Evolutionary conservation across 1,140 invertebrate genomes (phyloP).

Genomic region (Zaprionus capensis): DNA sequence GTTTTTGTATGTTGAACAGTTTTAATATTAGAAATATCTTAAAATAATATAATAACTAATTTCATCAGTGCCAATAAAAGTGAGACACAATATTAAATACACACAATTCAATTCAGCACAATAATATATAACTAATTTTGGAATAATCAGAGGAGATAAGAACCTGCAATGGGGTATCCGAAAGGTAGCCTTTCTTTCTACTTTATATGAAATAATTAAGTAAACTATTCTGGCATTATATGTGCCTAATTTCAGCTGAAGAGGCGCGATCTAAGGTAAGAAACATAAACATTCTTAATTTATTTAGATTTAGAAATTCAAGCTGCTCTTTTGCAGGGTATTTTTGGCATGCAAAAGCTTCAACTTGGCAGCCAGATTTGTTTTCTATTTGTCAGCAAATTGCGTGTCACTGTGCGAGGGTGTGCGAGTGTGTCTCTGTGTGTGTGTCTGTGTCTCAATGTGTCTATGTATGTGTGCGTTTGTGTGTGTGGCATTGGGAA

Average conservation of each 20-base stretch:
- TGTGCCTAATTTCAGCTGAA: neutral
- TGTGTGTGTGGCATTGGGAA: conserved; percentile 47
- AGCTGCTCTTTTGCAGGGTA: neutral
- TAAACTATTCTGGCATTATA: neutral
- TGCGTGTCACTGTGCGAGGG: conserved; percentile 35
- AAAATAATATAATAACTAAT: too few relatives aligned
- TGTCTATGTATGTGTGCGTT: neutral
- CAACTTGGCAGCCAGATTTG: conserved; percentile 18
- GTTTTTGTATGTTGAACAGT: neutral
- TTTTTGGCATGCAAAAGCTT: neutral
- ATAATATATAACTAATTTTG: too few relatives aligned
- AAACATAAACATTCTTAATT: too few relatives aligned
- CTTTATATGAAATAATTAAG: neutral
- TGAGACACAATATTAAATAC: too few relatives aligned
- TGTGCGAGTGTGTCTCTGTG: neutral
- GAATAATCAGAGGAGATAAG: too few relatives aligned
- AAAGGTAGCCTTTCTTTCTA: too few relatives aligned
- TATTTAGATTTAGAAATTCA: neutral
- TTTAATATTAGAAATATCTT: too few relatives aligned
- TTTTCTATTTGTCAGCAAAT: conserved; percentile 54
- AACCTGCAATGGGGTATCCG: too few relatives aligned
- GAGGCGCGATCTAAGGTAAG: too few relatives aligned
- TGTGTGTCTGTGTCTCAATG: neutral
- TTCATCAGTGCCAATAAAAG: too few relatives aligned
- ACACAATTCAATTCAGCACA: too few relatives aligned